phyloP scores from a whole-genome alignment of 2,888 invertebrate genomes.

The Euzetes globulus region DNA sequence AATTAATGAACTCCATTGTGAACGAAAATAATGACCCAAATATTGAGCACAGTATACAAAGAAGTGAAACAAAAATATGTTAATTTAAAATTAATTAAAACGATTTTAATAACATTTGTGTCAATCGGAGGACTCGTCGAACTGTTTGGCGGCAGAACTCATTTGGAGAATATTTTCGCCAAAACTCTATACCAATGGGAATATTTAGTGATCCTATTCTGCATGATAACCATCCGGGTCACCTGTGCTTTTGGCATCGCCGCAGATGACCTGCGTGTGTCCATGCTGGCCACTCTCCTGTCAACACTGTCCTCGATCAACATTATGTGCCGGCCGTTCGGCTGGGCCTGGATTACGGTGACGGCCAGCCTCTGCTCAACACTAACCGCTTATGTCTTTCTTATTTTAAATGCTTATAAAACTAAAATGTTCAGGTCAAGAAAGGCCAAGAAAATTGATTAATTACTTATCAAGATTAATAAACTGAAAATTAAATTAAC shows the following conservation, averaged over 20 bases:
- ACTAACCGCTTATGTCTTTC: neutral
- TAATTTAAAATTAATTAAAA: neutral
- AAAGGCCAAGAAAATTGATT: too few species aligned
- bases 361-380: neutral
- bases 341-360: neutral
- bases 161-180: neutral
- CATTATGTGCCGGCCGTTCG: neutral
- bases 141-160: neutral
- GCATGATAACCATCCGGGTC: neutral
- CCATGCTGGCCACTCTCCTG: neutral
- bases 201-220: neutral
- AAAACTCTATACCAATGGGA: neutral
- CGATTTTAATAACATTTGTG: neutral
- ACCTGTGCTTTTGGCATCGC: neutral
- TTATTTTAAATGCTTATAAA: slow-evolving; percentile 7
- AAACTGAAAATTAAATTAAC: too few species aligned
- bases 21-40: slow-evolving; percentile 3
- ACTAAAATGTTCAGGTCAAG: neutral
- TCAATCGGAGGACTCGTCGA: neutral
- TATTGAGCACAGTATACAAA: neutral
- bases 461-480: too few species aligned
- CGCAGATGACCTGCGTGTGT: neutral
- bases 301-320: slow-evolving; percentile 8
- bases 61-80: neutral
- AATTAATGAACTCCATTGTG: neutral